Evolutionary conservation across 2,888 invertebrate species (phyloP).

Genomic region (Autographa pulchrina): DNA sequence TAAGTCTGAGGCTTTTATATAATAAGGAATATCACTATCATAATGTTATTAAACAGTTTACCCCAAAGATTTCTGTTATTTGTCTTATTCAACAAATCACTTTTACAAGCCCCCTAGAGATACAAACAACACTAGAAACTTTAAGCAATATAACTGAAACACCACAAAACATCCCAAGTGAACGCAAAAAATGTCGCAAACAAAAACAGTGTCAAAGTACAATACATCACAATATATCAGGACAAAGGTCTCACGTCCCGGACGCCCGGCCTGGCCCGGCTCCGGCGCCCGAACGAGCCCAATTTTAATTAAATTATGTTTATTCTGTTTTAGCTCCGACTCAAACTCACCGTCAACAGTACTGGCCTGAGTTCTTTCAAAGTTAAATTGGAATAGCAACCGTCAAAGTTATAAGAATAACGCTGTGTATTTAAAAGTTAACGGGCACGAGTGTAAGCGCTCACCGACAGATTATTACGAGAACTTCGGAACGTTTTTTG

Average conservation of each 20-base stretch:
- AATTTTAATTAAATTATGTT: slow-evolving; percentile 54
- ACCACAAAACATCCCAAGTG: slow-evolving; percentile 26
- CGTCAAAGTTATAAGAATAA: slow-evolving; percentile 33
- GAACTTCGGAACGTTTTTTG: slow-evolving; percentile 12
- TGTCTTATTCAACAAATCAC: background rate
- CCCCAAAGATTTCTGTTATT: too few relatives aligned
- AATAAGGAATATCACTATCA: too few relatives aligned
- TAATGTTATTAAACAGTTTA: too few relatives aligned
- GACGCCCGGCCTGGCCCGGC: slow-evolving; percentile 16
- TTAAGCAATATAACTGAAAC: slow-evolving; percentile 15
- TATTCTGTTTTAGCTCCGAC: slow-evolving; percentile 35
- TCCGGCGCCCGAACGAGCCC: slow-evolving; percentile 25
- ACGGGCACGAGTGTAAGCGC: slow-evolving; percentile 12
- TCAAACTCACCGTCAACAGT: slow-evolving; percentile 40
- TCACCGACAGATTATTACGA: slow-evolving; percentile 31
- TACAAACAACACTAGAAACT: background rate
- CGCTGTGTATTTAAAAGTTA: slow-evolving; percentile 44
- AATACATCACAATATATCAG: slow-evolving; percentile 52
- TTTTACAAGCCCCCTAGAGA: background rate
- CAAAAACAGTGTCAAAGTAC: slow-evolving; percentile 25
- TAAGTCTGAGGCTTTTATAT: too few relatives aligned
- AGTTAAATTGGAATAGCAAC: slow-evolving; percentile 53
- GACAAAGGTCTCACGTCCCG: slow-evolving; percentile 38
- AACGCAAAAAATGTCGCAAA: slow-evolving; percentile 31
- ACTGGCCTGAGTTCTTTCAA: slow-evolving; percentile 39